phyloP scores from a whole-genome alignment of 2,113 vertebrate genomes.

The Rhabdomys dilectus region DNA sequence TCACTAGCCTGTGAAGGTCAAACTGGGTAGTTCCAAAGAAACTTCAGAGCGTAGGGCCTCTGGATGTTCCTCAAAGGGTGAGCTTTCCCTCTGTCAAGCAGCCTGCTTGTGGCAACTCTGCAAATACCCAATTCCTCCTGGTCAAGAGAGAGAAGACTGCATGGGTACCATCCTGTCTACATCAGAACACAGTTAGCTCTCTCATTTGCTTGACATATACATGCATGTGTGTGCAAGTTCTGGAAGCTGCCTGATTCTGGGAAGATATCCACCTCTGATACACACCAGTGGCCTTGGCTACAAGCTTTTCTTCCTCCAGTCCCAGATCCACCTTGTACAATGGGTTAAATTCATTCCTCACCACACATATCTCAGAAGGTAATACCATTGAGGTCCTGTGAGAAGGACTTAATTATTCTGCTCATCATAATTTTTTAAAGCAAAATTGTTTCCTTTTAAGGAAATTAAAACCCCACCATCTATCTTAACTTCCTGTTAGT shows the following conservation, averaged over 20 bases:
- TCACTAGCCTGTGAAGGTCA: not conserved
- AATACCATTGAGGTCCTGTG: not conserved
- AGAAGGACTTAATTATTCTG: not conserved
- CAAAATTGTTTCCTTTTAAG: not conserved
- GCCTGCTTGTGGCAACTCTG: not conserved
- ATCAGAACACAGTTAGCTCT: not conserved
- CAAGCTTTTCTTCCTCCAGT: not conserved
- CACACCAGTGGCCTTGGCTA: accelerated
- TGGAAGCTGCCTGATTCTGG: not conserved
- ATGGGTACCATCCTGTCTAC: not conserved
- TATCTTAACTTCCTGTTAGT: not conserved
- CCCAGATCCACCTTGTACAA: not conserved
- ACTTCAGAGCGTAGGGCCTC: not conserved
- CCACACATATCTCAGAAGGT: not conserved
- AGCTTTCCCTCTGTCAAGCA: not conserved
- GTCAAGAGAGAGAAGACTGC: not conserved
- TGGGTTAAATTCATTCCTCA: not conserved
- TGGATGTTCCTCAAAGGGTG: not conserved
- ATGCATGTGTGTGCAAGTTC: accelerated
- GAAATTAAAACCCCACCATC: not conserved
- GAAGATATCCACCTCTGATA: not conserved
- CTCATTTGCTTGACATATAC: not conserved
- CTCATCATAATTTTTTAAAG: not conserved
- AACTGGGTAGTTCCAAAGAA: not conserved
- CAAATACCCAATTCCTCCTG: not conserved